phyloP scores from a whole-genome alignment of 2,113 vertebrate genomes.

The Myodes glareolus region DNA sequence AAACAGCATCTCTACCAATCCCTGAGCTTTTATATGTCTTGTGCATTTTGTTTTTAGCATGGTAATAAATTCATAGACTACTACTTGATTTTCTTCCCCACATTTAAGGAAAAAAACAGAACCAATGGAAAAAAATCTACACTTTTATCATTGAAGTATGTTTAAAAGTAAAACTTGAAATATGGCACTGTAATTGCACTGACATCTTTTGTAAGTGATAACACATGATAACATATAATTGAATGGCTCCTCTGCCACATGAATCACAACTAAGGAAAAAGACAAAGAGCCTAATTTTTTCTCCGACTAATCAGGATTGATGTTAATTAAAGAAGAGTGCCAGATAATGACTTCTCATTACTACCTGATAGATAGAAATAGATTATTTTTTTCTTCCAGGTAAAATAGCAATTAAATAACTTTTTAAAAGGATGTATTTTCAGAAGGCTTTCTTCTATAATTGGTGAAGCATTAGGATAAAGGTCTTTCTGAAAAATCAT shows the following conservation, averaged over 20 bases:
- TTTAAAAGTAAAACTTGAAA: slow-evolving; percentile 73
- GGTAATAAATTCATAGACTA: not conserved
- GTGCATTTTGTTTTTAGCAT: slow-evolving; percentile 39
- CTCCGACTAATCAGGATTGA: slow-evolving; percentile 89
- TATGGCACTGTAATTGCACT: slow-evolving; percentile 80
- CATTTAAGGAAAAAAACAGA: slow-evolving; percentile 25
- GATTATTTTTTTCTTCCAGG: slow-evolving; percentile 87
- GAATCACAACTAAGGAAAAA: slow-evolving; percentile 83
- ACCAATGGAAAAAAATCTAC: slow-evolving; percentile 5
- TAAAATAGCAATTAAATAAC: slow-evolving; percentile 88
- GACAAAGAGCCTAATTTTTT: slow-evolving; percentile 86
- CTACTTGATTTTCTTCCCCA: not conserved
- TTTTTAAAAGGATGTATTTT: slow-evolving; percentile 82
- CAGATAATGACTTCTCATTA: slow-evolving; percentile 90
- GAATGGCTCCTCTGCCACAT: slow-evolving; percentile 81
- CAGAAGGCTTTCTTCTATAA: slow-evolving; percentile 77
- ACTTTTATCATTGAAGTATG: slow-evolving; percentile 75
- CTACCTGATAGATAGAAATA: slow-evolving; percentile 86
- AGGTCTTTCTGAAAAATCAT: slow-evolving; percentile 66
- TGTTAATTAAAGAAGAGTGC: slow-evolving; percentile 89
- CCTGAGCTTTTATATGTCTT: not conserved
- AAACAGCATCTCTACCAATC: slow-evolving; percentile 35
- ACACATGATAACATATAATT: slow-evolving; percentile 83
- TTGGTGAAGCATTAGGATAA: slow-evolving; percentile 80
- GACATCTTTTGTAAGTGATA: slow-evolving; percentile 78